Percentiles rank a stretch among this genome's conserved stretches.
phyloP scores from a whole-genome alignment of 2,113 vertebrate species.

The Stercorarius parasiticus region DNA sequence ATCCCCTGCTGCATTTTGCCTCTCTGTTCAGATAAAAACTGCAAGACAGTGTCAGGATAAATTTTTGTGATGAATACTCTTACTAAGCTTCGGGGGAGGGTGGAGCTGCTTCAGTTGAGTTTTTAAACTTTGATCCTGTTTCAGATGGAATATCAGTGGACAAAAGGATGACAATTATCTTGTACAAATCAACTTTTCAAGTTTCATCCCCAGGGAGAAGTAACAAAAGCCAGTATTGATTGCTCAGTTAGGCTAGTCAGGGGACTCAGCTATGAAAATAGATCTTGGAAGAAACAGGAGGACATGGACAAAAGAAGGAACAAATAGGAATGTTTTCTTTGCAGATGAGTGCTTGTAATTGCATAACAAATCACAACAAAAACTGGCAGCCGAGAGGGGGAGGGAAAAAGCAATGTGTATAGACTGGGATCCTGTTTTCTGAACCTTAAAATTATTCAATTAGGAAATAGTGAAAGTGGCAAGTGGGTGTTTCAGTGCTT shows the following conservation, averaged over 20 bases:
- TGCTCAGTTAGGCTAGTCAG: neutral
- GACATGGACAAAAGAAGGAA: neutral
- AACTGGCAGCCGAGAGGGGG: neutral
- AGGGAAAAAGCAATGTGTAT: neutral
- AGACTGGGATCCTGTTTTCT: neutral
- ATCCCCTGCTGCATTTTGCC: neutral
- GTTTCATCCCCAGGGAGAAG: neutral
- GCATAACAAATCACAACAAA: neutral
- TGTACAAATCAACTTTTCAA: slow-evolving; percentile 8
- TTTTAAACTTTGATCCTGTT: neutral
- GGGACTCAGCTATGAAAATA: neutral
- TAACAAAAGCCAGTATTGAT: slow-evolving; percentile 38
- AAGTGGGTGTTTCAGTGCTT: neutral
- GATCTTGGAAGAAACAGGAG: neutral
- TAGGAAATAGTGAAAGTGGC: neutral
- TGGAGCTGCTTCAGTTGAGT: neutral
- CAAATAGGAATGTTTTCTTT: neutral
- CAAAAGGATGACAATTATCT: neutral
- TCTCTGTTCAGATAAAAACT: neutral
- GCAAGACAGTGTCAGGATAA: neutral
- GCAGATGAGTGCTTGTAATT: neutral
- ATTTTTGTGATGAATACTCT: neutral
- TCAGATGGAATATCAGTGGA: neutral
- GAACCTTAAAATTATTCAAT: neutral
- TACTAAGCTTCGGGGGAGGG: neutral